Evolutionary conservation across 2,888 invertebrate species (phyloP), one percentile per base, ranked within the genome.

Genomic region (Drosophila maculinotata): DNA sequence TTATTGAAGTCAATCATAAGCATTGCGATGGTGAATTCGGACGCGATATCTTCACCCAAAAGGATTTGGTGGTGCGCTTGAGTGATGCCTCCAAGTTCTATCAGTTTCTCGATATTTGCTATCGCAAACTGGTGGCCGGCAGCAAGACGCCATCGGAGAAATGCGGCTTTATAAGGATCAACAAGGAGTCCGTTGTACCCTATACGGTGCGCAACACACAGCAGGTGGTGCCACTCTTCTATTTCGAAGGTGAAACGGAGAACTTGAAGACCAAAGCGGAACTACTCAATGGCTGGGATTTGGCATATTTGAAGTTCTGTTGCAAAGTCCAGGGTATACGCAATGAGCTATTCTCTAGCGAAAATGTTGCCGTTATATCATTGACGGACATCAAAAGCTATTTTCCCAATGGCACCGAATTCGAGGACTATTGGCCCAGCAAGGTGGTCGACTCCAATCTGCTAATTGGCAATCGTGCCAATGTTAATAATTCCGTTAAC

Each of bases 1-100:
- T 98, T 42, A 97, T 97, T 87, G 98, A 98, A 92, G 97, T 98
- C 79, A 99, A 98, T 92, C 93, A 94, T 71, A 95, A 95, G 90
- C 98, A 98, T 90, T 97, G 98, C 92, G 98, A 97, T 86, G 95
- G 94, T 63, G 96, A 96, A 90, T 98, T 96, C 91, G 98, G 98
- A 1, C 94, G 96, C 49, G 97, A 97, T 72, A 94, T 94, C 17
- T 98, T 98, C 90, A 96, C 96, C 0, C 94, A 94, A 62, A 96
- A 97, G 90, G 98, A 99, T 92, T 93, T 98, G 76, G 97, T 98
- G 14, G 98, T 98, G 47, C 93, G 96, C 51, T 92, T 98, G 25
- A 94, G 94, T 39, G 98, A 99, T 91, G 97, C 98, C 41, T 94
- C 95, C 79, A 97, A 97, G 89, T 97, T 98, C 92, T 97, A 97